phyloP scores from a whole-genome alignment of 2,797 vertebrate genomes.

The Arrhamphus sclerolepis region DNA sequence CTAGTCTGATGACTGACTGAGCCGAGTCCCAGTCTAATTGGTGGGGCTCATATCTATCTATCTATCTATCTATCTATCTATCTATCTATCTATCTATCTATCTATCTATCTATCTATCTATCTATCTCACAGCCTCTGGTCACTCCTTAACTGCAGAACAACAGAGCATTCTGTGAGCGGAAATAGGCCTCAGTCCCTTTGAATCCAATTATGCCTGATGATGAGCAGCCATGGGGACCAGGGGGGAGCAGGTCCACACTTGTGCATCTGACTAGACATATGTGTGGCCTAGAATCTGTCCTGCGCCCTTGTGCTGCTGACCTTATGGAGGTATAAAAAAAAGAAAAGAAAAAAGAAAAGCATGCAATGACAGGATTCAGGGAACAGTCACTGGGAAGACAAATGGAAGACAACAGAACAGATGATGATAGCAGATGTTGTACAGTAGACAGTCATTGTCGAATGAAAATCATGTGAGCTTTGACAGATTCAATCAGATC shows the following conservation, averaged over 20 bases:
- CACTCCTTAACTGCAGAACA: slow-evolving; percentile 34
- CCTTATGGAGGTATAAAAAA: background rate
- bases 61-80: no score
- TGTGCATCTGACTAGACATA: slow-evolving; percentile 35
- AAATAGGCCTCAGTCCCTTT: slow-evolving; percentile 47
- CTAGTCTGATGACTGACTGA: slow-evolving; percentile 50
- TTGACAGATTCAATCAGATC: slow-evolving; percentile 28
- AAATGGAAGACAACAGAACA: background rate
- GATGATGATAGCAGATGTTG: slow-evolving; percentile 23
- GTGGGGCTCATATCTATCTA: slow-evolving; percentile 27
- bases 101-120: no score
- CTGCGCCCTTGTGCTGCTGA: slow-evolving; percentile 22
- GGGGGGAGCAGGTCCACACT: slow-evolving; percentile 55
- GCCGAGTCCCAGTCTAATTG: slow-evolving; percentile 34
- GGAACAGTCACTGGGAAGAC: background rate
- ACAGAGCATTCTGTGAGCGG: slow-evolving; percentile 42
- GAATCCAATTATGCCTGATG: slow-evolving; percentile 61
- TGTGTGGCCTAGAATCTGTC: slow-evolving; percentile 22
- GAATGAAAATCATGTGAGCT: slow-evolving; percentile 9
- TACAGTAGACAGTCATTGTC: slow-evolving; percentile 21
- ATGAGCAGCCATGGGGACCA: slow-evolving; percentile 40
- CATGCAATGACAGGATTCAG: background rate
- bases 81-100: no score
- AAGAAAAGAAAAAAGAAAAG: background rate
- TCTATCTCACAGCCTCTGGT: background rate